Evolutionary conservation across 2,113 vertebrate species (phyloP), one percentile per base, ranked within the genome.

Genomic region (Spea multiplicata): DNA sequence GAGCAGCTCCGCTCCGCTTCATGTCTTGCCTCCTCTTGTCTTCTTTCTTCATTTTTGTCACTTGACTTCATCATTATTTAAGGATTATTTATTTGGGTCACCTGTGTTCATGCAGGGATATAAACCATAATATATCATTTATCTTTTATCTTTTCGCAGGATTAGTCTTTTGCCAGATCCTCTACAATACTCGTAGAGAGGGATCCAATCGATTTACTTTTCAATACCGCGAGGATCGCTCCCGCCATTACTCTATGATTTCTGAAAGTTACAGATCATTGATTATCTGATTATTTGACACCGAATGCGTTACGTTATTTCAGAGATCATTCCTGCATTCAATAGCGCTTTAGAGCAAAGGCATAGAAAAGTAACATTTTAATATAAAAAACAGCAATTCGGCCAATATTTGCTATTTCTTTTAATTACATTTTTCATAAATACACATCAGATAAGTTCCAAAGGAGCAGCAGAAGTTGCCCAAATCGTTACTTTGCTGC

Each of bases 261-360:
- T 45, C 76, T 62, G 4, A 17, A 7, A 78, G 61, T 66, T 72
- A 46, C 76, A 78, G 76, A 78, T 78, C 76, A 72, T 71, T 72
- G 76, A 13, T 55, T 71, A 72, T 72, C 47, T 72, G 72, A 78
- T 78, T 71, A 78, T 78, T 71, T 78, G 68, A 47, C 76, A 78
- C 71, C 10, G 47, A 78, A 72, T 55, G 69, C 75, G 70, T 68
- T 59, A 59, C 59, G 44, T 45, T 53, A 44, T 67, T 44, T 50
- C 52, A 70, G 44, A 78, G 68, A 78, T 64, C 64, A 78, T 70
- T 50, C 62, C 71, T 70, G 16, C 4, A 48, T 44, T n/a, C 70
- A 61, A 70, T 77, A 49, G 75, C n/a, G 5, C 53, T 48, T 30
- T 30, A 30, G 30, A 30, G 30, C 30, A 30, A 30, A 30, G 30